A percentile compares a stretch with the other conserved stretches of the same genome.
Evolutionary conservation across 2,113 vertebrate species (phyloP).

Genomic region (Saccopteryx leptura): DNA sequence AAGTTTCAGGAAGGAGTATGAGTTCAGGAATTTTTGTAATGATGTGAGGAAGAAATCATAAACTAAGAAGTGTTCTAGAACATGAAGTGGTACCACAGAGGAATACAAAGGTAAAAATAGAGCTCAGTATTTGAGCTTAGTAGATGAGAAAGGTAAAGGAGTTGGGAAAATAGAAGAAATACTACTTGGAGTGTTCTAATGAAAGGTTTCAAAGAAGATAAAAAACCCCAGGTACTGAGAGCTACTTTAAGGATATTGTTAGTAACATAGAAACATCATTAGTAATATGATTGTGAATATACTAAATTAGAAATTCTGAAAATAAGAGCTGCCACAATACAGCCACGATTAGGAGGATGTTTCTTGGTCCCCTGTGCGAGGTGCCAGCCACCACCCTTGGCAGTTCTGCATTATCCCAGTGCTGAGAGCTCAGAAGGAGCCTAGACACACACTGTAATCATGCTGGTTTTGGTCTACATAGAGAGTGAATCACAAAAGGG

Average conservation of each 20-base stretch:
- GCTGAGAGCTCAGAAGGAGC: background rate
- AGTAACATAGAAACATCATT: background rate
- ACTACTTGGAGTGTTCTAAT: background rate
- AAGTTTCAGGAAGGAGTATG: background rate
- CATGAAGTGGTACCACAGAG: background rate
- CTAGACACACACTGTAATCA: background rate
- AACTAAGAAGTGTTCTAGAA: background rate
- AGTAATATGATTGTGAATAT: background rate
- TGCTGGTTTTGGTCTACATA: background rate
- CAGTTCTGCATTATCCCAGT: background rate
- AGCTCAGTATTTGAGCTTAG: background rate
- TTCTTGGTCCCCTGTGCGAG: background rate
- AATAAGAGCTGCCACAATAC: background rate
- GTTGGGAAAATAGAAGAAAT: background rate
- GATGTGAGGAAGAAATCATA: background rate
- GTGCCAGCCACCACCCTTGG: background rate
- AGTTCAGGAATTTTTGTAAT: slow-evolving; percentile 7
- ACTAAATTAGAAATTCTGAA: slow-evolving; percentile 1
- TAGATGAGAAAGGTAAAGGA: background rate
- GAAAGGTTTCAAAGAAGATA: background rate
- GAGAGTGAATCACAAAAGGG: background rate
- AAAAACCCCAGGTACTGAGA: background rate
- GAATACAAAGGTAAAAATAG: background rate
- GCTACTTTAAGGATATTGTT: background rate
- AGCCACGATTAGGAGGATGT: background rate